These are phyloP conservation scores for Lampris incognitus DNA, from an alignment of 2,113 vertebrate species.

Conservation along the genomic window DNA sequence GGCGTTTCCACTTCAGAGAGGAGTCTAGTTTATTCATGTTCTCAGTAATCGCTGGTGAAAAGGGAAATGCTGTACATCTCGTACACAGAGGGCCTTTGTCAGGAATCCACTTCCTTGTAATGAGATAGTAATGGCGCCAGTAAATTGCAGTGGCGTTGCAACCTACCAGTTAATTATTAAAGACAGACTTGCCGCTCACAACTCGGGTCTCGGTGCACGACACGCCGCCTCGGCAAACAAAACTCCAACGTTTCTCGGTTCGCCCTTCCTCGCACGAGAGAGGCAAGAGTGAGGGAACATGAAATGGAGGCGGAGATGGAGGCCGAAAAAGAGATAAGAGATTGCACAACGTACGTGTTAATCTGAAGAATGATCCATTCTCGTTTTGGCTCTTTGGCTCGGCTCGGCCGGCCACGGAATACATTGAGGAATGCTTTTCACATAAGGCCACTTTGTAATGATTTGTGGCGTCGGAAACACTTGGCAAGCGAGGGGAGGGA, in stretches of 20 bases:
- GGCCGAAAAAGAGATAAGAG: background rate
- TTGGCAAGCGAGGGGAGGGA: conserved; percentile 29
- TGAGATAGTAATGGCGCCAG: background rate
- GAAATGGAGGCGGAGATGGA: background rate
- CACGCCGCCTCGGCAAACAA: too few relatives aligned
- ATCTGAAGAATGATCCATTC: conserved; percentile 54
- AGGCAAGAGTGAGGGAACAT: background rate
- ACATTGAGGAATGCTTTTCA: conserved; percentile 53
- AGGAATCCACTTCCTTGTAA: background rate
- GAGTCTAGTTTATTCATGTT: conserved; percentile 32
- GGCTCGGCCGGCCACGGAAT: conserved; percentile 51
- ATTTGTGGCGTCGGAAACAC: background rate
- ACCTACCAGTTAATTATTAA: too few relatives aligned
- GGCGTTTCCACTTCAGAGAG: conserved; percentile 12
- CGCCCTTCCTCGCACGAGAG: background rate
- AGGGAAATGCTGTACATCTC: background rate
- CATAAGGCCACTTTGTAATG: conserved; percentile 47
- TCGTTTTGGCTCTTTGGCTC: conserved; percentile 3
- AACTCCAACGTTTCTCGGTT: too few relatives aligned
- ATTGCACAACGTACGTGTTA: conserved; percentile 13
- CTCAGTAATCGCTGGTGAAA: background rate
- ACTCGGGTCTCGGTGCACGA: too few relatives aligned
- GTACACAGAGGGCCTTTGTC: background rate
- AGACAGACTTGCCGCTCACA: too few relatives aligned
- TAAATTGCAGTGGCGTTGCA: too few relatives aligned